Evolutionary conservation across 2,113 vertebrate species (phyloP).

Genomic region (Sigmodon hispidus): DNA sequence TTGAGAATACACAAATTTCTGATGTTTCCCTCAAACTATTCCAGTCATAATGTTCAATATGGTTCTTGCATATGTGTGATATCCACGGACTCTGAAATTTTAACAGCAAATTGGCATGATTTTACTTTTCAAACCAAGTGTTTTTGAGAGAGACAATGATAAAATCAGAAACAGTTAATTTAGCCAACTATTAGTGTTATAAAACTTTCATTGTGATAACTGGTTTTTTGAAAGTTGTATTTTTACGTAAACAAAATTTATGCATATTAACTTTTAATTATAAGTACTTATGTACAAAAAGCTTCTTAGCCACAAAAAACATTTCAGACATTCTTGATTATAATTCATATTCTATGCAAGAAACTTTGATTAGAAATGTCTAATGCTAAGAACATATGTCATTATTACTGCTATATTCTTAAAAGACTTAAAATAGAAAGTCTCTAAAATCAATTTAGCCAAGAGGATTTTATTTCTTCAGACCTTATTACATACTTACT

Average conservation of each 20-base stretch:
- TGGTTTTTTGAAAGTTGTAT: conserved; percentile 15
- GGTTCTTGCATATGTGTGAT: neutral
- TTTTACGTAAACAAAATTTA: conserved; percentile 40
- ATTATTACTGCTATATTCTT: neutral
- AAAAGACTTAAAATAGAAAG: conserved; percentile 37
- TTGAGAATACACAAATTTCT: neutral
- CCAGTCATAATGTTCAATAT: neutral
- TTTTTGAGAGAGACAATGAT: conserved; percentile 8
- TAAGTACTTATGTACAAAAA: conserved; percentile 24
- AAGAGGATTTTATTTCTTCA: conserved; percentile 26
- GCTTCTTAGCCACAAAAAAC: conserved; percentile 43
- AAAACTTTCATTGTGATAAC: neutral
- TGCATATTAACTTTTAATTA: neutral
- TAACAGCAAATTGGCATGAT: neutral
- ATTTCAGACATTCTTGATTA: conserved; percentile 21
- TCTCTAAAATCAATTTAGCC: conserved; percentile 18
- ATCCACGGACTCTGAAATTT: neutral
- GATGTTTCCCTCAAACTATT: neutral
- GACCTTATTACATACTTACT: conserved; percentile 41
- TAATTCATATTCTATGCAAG: conserved; percentile 36
- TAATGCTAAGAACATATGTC: neutral
- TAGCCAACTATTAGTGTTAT: neutral
- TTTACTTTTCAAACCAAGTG: neutral
- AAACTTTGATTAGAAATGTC: conserved; percentile 27
- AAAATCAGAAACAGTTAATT: conserved; percentile 35